Evolutionary conservation across 2,797 vertebrate genomes (phyloP), one percentile per base, ranked within the genome.

Genomic region (Sebastes baramenuke): DNA sequence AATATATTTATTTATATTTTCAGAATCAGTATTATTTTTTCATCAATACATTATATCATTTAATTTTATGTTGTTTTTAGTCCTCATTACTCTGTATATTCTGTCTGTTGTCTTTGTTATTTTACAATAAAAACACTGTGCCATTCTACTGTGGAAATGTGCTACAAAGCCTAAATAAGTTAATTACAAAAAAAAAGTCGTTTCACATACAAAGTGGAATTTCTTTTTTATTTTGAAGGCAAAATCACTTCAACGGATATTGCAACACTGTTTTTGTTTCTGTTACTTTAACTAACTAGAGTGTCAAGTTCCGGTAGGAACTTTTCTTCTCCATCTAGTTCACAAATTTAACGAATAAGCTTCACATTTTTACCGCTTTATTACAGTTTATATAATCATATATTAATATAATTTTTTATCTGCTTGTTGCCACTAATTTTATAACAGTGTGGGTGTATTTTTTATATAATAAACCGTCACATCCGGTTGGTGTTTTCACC

Each of bases 401-500:
- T 4, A 13, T 42, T 25, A 29, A 20, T 20, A 2, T 29, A 16
- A 6, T 18, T 30, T 0, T 65, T 67, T 1, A 6, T 9, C 2
- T 4, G 24, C 0, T n/a, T 4, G 24, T 0, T 3, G 10, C 11
- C 3, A 1, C 4, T 14, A 2, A 5, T 9, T 24, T 6, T 27
- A 22, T 10, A 55, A 5, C 1, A 7, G 6, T 9, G 5, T 22
- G 3, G 2, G 6, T 34, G 4, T 27, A 24, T 32, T 16, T n/a
- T 24, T 32, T 5, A 27, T 4, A 8, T 6, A 1, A 9, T 11
- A 4, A 29, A 4, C 4, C 1, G 6, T 5, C 3, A 14, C 1
- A 9, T 90, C 90, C 87, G 58, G 61, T 71, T 30, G 3, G 22
- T 25, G 61, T 27, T 4, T 5, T 11, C 8, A 34, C 8, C 38